Evolutionary conservation across 2,797 vertebrate species (phyloP).

Genomic region (Sebastes oblongus): DNA sequence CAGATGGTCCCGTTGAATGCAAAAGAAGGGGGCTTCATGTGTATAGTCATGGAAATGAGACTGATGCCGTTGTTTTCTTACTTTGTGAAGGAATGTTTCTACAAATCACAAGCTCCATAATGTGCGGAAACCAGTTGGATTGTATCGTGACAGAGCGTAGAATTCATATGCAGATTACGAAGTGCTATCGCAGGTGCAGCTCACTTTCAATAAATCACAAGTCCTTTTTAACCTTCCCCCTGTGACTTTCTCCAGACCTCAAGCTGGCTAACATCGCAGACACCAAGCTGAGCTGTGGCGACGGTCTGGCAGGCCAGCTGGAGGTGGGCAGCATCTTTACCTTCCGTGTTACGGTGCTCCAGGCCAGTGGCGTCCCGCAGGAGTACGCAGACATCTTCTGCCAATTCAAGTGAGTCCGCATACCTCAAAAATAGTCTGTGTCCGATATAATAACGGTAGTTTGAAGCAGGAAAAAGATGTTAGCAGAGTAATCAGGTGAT

Average conservation of each 20-base stretch:
- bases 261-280: slow-evolving; percentile 87
- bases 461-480: too few species aligned
- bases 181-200: slow-evolving; percentile 7
- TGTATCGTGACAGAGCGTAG: not conserved
- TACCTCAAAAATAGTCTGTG: not conserved
- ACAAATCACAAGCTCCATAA: slow-evolving; percentile 32
- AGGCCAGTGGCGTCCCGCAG: slow-evolving; percentile 90
- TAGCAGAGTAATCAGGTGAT: too few species aligned
- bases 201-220: slow-evolving; percentile 9
- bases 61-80: slow-evolving; percentile 12
- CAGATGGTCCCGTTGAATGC: slow-evolving; percentile 73
- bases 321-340: slow-evolving; percentile 96
- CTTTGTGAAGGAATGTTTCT: slow-evolving; percentile 35
- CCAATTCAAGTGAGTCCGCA: slow-evolving; percentile 95
- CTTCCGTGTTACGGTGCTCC: slow-evolving; percentile 96
- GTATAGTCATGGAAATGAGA: slow-evolving; percentile 65
- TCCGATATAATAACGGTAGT: too few species aligned
- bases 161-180: slow-evolving; percentile 17
- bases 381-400: slow-evolving; percentile 99
- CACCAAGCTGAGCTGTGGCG: slow-evolving; percentile 86
- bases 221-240: slow-evolving; percentile 6
- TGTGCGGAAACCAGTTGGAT: slow-evolving; percentile 5
- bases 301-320: slow-evolving; percentile 87
- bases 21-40: slow-evolving; percentile 11
- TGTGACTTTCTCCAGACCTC: slow-evolving; percentile 82